phyloP scores from a whole-genome alignment of 1,140 invertebrate species.

The Drosophila varians region DNA sequence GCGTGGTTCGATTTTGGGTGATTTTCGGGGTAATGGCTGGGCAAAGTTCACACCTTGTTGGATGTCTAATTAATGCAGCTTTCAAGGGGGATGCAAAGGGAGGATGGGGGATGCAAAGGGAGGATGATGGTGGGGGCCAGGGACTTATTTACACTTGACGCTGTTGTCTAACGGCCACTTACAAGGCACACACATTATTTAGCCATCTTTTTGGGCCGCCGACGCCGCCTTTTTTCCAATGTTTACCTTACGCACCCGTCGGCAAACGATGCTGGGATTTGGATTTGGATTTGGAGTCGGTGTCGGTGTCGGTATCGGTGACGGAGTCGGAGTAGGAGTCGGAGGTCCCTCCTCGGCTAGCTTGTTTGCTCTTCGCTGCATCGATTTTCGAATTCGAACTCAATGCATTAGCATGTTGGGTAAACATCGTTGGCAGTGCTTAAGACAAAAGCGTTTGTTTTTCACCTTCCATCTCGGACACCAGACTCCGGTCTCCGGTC shows the following conservation, averaged over 20 bases:
- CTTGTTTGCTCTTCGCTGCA: constrained; percentile 64
- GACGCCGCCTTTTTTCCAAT: constrained; percentile 54
- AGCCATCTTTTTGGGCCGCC: constrained; percentile 77
- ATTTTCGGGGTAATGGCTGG: constrained; percentile 47
- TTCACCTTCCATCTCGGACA: background rate
- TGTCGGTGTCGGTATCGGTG: constrained; percentile 1
- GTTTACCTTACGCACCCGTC: constrained; percentile 83
- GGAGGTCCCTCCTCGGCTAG: background rate
- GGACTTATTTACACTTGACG: constrained; percentile 71
- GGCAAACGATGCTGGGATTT: constrained; percentile 52
- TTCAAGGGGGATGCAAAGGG: constrained; percentile 24
- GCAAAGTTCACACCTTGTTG: constrained; percentile 80
- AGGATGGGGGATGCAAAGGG: constrained; percentile 3
- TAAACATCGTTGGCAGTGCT: constrained; percentile 74
- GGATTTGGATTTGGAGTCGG: constrained; percentile 1
- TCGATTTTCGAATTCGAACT: constrained; percentile 58
- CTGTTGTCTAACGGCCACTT: constrained; percentile 72
- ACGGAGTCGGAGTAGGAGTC: constrained; percentile 4
- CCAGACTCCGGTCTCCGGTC: no score
- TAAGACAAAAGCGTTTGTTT: constrained; percentile 70
- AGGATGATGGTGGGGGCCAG: constrained; percentile 8
- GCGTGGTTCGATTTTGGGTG: constrained; percentile 43
- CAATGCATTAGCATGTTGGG: constrained; percentile 78
- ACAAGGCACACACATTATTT: constrained; percentile 80
- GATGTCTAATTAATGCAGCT: constrained; percentile 81